A percentile compares a stretch with the other conserved stretches of the same genome.
Evolutionary conservation across 2,888 invertebrate species (phyloP).

Genomic region (Eudasyphora cyanicolor): DNA sequence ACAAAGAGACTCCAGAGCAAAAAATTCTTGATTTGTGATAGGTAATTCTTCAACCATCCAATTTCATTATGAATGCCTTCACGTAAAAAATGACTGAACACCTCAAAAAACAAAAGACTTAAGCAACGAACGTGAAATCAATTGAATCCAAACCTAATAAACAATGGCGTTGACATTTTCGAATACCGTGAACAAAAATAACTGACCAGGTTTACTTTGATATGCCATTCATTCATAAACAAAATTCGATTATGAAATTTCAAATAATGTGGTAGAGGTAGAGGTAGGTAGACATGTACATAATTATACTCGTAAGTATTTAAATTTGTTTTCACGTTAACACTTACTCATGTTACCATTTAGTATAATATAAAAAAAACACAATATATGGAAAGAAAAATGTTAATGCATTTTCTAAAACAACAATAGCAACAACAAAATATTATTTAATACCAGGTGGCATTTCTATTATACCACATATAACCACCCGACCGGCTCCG

Average conservation of each 20-base stretch:
- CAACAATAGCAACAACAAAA: too few relatives aligned
- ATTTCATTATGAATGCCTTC: background rate
- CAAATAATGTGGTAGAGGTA: too few relatives aligned
- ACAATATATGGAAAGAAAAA: background rate
- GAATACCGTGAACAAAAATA: background rate
- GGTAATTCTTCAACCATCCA: background rate
- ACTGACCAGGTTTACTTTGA: background rate
- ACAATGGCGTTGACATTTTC: background rate
- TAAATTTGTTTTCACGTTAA: conserved; percentile 27
- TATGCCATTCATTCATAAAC: conserved; percentile 8
- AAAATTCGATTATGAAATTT: conserved; percentile 34
- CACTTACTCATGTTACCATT: conserved; percentile 56
- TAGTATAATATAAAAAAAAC: background rate
- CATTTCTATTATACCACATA: conserved; percentile 15
- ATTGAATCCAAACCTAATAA: background rate
- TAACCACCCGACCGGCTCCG: too few relatives aligned
- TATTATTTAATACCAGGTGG: background rate
- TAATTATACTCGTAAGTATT: too few relatives aligned
- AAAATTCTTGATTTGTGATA: background rate
- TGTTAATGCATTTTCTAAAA: background rate
- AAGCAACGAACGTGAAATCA: background rate
- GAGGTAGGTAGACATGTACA: too few relatives aligned
- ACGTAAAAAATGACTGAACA: background rate
- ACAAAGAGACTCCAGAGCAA: background rate
- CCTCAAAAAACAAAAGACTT: conserved; percentile 9